Conservation (phyloP, 2,113 vertebrate species). For the Arvicanthis niloticus region DNA sequence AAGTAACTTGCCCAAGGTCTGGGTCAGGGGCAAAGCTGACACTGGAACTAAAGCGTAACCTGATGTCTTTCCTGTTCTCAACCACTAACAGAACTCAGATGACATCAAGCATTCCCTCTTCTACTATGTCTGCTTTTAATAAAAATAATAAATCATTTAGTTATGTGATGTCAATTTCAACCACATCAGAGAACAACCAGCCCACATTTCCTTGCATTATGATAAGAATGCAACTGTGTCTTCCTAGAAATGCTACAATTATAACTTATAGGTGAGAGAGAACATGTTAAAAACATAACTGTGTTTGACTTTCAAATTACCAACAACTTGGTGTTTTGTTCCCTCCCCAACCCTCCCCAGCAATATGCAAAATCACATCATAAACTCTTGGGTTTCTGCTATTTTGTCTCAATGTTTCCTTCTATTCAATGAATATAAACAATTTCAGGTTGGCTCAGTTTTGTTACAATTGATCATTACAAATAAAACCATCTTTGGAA, state of each 20-base stretch:
- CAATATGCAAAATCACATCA: slow-evolving; percentile 1
- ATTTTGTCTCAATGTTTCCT: neutral
- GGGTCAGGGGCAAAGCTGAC: neutral
- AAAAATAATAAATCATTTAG: slow-evolving; percentile 49
- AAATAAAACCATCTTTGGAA: slow-evolving; percentile 46
- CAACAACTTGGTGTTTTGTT: neutral
- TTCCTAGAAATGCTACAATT: neutral
- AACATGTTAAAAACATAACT: neutral
- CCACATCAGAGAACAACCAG: slow-evolving; percentile 41
- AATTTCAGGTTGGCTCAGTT: neutral
- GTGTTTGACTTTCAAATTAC: slow-evolving; percentile 24
- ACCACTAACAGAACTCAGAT: slow-evolving; percentile 32
- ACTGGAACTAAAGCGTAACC: neutral
- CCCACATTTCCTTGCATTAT: neutral
- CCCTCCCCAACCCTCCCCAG: neutral
- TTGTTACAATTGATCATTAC: slow-evolving; percentile 26
- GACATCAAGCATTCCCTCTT: neutral
- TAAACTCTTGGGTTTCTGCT: neutral
- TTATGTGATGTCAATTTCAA: slow-evolving; percentile 4
- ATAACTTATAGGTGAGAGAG: slow-evolving; percentile 42
- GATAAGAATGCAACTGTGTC: neutral
- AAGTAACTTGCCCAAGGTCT: neutral
- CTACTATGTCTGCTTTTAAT: slow-evolving; percentile 10
- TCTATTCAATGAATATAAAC: slow-evolving; percentile 54
- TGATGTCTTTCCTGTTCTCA: neutral